These are phyloP conservation scores for Cyanistes caeruleus DNA, from an alignment of 2,113 vertebrate genomes.

Conservation along the genomic window DNA sequence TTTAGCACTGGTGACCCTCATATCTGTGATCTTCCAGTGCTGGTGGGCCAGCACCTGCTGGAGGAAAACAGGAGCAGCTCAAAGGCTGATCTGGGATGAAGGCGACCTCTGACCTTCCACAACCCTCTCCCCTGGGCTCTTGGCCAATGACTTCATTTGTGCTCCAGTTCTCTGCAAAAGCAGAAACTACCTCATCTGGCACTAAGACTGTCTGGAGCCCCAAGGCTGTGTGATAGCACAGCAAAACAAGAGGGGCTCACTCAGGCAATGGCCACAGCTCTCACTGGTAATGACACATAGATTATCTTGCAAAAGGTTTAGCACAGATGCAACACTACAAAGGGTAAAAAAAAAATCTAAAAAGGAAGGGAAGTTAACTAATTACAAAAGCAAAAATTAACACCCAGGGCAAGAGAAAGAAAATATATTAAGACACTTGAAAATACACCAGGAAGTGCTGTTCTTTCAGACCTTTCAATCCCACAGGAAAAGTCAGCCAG, in stretches of 20 bases:
- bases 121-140: not conserved
- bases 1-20: not conserved
- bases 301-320: not conserved
- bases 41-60: not conserved
- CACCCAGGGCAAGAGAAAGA: not conserved
- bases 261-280: not conserved
- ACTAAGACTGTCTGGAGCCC: not conserved
- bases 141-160: not conserved
- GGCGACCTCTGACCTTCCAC: not conserved
- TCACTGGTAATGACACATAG: not conserved
- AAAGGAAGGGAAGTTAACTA: not conserved
- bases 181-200: not conserved
- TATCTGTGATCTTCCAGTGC: not conserved
- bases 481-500: not conserved
- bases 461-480: not conserved
- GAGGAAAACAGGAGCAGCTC: fast-evolving
- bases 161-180: not conserved
- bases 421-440: not conserved
- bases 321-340: not conserved
- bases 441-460: not conserved
- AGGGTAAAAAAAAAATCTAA: not conserved
- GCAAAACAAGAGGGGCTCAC: not conserved
- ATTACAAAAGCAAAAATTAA: not conserved
- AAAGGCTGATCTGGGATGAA: not conserved
- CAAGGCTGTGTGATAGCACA: not conserved